A percentile compares a stretch with the other conserved stretches of the same genome.
phyloP scores from a whole-genome alignment of 2,113 vertebrate species.

The Coturnix japonica region DNA sequence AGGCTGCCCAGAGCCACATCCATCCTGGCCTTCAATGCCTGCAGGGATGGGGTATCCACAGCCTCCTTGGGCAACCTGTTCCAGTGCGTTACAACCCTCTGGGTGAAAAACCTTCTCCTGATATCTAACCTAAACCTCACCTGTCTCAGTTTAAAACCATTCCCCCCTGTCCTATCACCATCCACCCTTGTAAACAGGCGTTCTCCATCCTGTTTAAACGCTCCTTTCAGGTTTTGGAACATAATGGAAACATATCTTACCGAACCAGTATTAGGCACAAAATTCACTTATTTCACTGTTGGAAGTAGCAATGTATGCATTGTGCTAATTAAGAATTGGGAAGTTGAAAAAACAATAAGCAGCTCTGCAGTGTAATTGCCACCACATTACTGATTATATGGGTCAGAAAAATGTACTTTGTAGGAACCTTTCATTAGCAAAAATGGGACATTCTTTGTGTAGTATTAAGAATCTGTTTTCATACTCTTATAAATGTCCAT shows the following conservation, averaged over 20 bases:
- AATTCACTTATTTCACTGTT: not conserved
- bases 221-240: too few relatives aligned
- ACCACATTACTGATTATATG: not conserved
- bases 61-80: too few relatives aligned
- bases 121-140: too few relatives aligned
- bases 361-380: not conserved
- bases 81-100: too few relatives aligned
- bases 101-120: too few relatives aligned
- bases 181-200: too few relatives aligned
- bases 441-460: not conserved
- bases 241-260: not conserved
- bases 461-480: not conserved
- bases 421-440: not conserved
- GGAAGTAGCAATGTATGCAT: not conserved
- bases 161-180: too few relatives aligned
- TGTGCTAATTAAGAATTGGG: not conserved
- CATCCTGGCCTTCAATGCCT: too few relatives aligned
- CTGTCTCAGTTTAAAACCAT: too few relatives aligned
- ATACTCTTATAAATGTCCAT: not conserved
- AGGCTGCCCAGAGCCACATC: too few relatives aligned
- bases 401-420: not conserved
- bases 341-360: not conserved
- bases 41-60: too few relatives aligned
- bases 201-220: too few relatives aligned
- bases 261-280: not conserved